phyloP scores from a whole-genome alignment of 2,888 invertebrate genomes.

The Hololepta plana region DNA sequence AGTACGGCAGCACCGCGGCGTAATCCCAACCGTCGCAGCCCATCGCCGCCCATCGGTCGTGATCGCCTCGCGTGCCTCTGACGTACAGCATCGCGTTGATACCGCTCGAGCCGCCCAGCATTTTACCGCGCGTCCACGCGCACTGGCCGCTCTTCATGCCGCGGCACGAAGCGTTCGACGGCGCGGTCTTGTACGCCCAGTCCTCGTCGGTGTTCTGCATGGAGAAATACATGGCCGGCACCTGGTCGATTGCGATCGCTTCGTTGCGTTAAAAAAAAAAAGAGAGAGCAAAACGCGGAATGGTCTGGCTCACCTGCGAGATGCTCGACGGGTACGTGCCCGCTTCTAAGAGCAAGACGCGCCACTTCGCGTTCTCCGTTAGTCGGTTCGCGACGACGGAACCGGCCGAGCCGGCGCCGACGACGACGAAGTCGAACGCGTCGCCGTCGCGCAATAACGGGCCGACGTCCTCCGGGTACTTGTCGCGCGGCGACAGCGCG shows the following conservation, averaged over 20 bases:
- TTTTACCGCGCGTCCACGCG: conserved; percentile 39
- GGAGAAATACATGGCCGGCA: conserved; percentile 23
- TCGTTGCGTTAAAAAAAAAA: too few species aligned
- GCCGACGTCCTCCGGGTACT: too few species aligned
- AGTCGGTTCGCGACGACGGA: conserved; percentile 30
- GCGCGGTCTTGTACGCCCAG: conserved; percentile 30
- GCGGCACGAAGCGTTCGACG: conserved; percentile 23
- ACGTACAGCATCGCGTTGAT: conserved; percentile 49
- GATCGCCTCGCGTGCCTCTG: conserved; percentile 43
- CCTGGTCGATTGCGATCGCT: too few species aligned
- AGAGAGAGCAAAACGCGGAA: too few species aligned
- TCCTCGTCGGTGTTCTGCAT: conserved; percentile 16
- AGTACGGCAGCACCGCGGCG: conserved; percentile 28
- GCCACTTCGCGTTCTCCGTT: conserved; percentile 26
- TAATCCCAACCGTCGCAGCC: conserved; percentile 46
- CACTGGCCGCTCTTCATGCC: conserved; percentile 23
- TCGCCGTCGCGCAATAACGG: conserved; percentile 13
- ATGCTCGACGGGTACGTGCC: conserved; percentile 33
- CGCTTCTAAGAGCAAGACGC: conserved; percentile 30
- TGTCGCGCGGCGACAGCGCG: too few species aligned
- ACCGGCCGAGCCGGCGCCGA: conserved; percentile 26
- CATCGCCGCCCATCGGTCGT: conserved; percentile 37
- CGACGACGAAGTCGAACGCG: conserved; percentile 32
- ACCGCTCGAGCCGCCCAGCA: conserved; percentile 43
- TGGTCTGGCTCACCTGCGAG: too few species aligned